phyloP scores from a whole-genome alignment of 30 jellyfish, hydroid and myxozoan species.

The Cassiopea xamachana region DNA sequence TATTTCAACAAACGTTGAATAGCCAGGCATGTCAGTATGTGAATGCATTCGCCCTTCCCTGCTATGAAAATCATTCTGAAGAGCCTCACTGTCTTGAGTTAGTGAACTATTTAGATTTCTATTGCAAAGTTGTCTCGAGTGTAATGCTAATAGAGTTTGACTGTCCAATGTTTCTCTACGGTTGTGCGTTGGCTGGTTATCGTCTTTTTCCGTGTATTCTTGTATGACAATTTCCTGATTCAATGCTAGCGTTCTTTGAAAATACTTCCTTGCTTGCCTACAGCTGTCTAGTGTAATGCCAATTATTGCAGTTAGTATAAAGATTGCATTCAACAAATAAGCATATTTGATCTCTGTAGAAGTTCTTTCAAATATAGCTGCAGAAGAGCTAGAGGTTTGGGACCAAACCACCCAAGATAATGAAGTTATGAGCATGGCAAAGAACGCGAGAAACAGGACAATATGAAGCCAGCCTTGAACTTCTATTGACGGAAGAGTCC shows the following conservation, averaged over 20 bases:
- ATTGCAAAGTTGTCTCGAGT: slow-evolving; percentile 10
- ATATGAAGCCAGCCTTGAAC: slow-evolving; percentile 80
- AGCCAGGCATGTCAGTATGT: slow-evolving; percentile 10
- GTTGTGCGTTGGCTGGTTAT: not conserved
- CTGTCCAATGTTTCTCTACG: slow-evolving; percentile 8
- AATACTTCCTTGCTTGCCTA: slow-evolving; percentile 66
- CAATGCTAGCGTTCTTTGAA: slow-evolving; percentile 66
- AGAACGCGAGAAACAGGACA: slow-evolving; percentile 65
- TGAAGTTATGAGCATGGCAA: slow-evolving; percentile 74
- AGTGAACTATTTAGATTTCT: not conserved
- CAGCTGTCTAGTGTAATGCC: slow-evolving; percentile 70
- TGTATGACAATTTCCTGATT: slow-evolving; percentile 54
- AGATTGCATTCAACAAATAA: slow-evolving; percentile 64
- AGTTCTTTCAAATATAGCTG: slow-evolving; percentile 76
- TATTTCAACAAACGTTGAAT: slow-evolving; percentile 49
- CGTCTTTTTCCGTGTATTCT: slow-evolving; percentile 54
- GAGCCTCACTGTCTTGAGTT: not conserved
- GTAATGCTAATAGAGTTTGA: not conserved
- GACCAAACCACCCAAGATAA: slow-evolving; percentile 81
- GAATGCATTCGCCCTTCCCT: not conserved
- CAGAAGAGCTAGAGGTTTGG: slow-evolving; percentile 76
- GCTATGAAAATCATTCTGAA: not conserved
- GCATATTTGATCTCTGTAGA: slow-evolving; percentile 80
- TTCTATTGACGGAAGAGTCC: slow-evolving; percentile 75
- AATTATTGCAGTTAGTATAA: slow-evolving; percentile 71